These are phyloP conservation scores for Peromyscus californicus DNA, from an alignment of 2,113 vertebrate species.

Conservation along the genomic window DNA sequence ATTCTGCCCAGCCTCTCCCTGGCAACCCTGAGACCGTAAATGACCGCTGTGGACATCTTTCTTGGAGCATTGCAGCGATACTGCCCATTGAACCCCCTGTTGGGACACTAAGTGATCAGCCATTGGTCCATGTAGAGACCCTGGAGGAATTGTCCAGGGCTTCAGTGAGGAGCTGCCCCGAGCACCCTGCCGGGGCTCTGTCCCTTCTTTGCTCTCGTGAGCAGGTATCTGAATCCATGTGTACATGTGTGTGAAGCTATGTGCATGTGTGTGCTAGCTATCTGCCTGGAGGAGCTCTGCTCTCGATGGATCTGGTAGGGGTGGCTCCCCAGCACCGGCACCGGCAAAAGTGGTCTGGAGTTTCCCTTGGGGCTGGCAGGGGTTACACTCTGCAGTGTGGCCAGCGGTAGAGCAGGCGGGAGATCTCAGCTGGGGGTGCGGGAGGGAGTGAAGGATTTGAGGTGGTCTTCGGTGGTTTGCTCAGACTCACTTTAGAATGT, in stretches of 20 bases:
- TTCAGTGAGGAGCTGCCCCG: neutral
- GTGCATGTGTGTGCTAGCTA: fast-evolving
- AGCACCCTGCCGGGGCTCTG: no score
- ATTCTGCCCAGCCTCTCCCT: neutral
- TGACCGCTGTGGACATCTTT: fast-evolving
- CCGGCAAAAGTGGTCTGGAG: neutral
- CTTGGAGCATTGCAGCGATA: fast-evolving
- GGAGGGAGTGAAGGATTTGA: neutral
- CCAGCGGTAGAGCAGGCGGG: no score
- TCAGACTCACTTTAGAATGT: neutral
- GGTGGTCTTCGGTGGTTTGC: neutral
- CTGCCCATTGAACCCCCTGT: fast-evolving
- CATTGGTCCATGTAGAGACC: fast-evolving
- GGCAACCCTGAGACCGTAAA: fast-evolving
- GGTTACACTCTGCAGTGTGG: fast-evolving
- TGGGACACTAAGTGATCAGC: fast-evolving
- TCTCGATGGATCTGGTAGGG: fast-evolving
- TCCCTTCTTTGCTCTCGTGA: no score
- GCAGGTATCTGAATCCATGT: neutral
- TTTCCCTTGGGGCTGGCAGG: neutral
- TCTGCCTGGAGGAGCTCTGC: no score
- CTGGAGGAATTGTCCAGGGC: neutral
- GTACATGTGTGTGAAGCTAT: neutral
- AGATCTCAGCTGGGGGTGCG: fast-evolving
- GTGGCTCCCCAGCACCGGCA: no score